Percentiles rank a stretch among this genome's conserved stretches.
Conservation (phyloP, 2,888 invertebrate species). For the Drosophila falleni region DNA sequence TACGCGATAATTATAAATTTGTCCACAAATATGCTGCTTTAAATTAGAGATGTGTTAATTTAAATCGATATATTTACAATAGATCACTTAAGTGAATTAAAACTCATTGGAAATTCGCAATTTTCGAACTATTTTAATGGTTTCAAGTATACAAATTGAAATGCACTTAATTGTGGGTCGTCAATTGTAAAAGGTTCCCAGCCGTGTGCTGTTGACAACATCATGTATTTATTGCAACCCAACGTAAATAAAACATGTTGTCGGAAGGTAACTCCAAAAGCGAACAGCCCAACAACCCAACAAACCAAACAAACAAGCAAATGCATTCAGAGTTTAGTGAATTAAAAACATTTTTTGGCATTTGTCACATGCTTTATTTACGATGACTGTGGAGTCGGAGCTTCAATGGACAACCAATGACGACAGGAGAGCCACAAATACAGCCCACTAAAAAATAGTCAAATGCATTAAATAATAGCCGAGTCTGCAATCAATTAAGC, state of each 20-base stretch:
- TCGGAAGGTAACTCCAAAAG: slow-evolving; percentile 1
- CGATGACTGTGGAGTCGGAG: slow-evolving; percentile 23
- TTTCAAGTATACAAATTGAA: slow-evolving; percentile 42
- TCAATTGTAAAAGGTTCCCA: slow-evolving; percentile 26
- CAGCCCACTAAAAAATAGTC: slow-evolving; percentile 19
- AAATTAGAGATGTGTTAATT: neutral
- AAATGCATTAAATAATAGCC: slow-evolving; percentile 39
- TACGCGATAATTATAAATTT: no score
- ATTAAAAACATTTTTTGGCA: slow-evolving; percentile 53
- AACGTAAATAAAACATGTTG: slow-evolving; percentile 28
- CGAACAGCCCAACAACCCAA: neutral
- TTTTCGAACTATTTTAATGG: slow-evolving; percentile 3
- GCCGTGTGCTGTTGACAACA: slow-evolving; percentile 28
- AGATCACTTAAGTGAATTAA: neutral
- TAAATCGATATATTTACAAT: neutral
- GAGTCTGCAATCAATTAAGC: slow-evolving; percentile 55
- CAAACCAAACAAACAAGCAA: slow-evolving; percentile 12
- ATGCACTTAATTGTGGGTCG: slow-evolving; percentile 53
- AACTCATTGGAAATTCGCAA: neutral
- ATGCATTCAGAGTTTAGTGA: slow-evolving; percentile 58
- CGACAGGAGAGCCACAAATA: neutral
- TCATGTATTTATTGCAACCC: slow-evolving; percentile 40
- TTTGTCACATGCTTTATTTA: slow-evolving; percentile 61
- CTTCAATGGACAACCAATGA: slow-evolving; percentile 5
- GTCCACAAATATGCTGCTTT: no score